Evolutionary conservation across 2,113 vertebrate genomes (phyloP).

Genomic region (Limnothrissa miodon): DNA sequence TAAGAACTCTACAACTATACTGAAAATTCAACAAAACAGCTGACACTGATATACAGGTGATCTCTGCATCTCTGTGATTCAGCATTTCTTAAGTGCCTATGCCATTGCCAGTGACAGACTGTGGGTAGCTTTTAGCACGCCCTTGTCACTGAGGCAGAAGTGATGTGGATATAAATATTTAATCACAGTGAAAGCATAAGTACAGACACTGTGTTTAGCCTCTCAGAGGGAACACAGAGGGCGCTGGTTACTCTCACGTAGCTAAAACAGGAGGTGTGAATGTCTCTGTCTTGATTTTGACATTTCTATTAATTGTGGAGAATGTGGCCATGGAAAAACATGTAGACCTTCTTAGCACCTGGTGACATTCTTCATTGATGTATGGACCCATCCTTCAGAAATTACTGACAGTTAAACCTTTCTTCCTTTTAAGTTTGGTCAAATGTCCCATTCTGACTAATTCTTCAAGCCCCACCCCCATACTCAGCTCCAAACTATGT

Average conservation of each 20-base stretch:
- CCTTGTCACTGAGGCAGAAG: slow-evolving; percentile 24
- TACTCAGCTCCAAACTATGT: no score
- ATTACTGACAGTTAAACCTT: no score
- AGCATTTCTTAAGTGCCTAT: not conserved
- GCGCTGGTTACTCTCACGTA: not conserved
- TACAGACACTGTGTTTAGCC: not conserved
- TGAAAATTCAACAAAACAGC: not conserved
- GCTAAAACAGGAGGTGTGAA: slow-evolving; percentile 5
- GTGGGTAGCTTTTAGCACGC: not conserved
- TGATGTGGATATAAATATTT: slow-evolving; percentile 37
- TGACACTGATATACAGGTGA: not conserved
- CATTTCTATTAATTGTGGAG: slow-evolving; percentile 6
- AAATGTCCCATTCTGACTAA: no score
- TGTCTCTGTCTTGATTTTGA: slow-evolving; percentile 8
- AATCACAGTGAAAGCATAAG: slow-evolving; percentile 19
- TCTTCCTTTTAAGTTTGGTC: not conserved
- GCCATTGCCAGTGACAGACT: not conserved
- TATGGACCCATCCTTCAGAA: not conserved
- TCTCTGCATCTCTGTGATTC: not conserved
- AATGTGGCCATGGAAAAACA: not conserved
- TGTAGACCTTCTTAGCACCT: not conserved
- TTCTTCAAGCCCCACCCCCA: no score
- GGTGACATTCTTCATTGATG: not conserved
- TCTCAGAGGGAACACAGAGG: not conserved
- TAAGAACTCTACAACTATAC: not conserved